phyloP scores from a whole-genome alignment of 2,888 invertebrate species.

The Acanthosepion lycidas region DNA sequence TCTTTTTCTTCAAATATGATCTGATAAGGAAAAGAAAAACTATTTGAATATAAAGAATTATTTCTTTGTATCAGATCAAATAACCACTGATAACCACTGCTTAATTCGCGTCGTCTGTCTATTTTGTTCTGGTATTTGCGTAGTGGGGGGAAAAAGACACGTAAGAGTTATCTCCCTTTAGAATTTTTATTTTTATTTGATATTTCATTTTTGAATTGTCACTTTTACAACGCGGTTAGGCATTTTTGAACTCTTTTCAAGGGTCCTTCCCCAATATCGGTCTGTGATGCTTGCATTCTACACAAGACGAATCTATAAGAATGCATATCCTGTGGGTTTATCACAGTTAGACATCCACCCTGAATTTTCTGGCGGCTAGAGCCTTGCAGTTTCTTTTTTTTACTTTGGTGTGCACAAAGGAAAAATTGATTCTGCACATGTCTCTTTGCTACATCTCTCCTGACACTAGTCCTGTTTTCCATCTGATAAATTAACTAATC shows the following conservation, averaged over 20 bases:
- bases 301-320: too few species aligned
- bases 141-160: not conserved
- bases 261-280: not conserved
- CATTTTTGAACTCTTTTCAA: not conserved
- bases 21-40: not conserved
- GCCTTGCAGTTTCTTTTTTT: too few species aligned
- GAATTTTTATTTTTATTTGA: not conserved
- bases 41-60: not conserved
- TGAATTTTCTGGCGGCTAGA: too few species aligned
- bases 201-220: not conserved
- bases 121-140: too few species aligned
- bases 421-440: too few species aligned
- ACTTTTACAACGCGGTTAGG: not conserved
- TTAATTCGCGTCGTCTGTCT: not conserved
- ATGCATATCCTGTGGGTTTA: too few species aligned
- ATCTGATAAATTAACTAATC: too few species aligned
- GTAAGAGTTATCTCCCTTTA: not conserved
- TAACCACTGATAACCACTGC: not conserved
- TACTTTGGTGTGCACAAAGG: too few species aligned
- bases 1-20: not conserved
- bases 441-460: too few species aligned
- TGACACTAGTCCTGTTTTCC: too few species aligned
- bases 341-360: too few species aligned
- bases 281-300: not conserved
- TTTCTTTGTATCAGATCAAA: not conserved